Percentiles rank a stretch among this genome's conserved stretches.
Conservation (phyloP, 2,888 invertebrate genomes). For the Vandiemenella viatica region DNA sequence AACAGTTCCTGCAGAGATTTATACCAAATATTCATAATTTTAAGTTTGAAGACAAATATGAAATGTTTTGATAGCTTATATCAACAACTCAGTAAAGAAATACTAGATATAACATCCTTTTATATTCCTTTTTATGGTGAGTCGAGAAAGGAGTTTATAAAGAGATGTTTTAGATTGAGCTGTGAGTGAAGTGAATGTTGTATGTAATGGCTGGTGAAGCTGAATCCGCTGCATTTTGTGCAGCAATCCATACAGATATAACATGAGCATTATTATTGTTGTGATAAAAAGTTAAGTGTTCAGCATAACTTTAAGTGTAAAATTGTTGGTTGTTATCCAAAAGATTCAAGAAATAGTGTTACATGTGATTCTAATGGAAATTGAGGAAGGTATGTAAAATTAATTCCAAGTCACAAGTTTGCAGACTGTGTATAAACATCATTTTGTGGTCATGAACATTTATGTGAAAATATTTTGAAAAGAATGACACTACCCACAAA, state of each 20-base stretch:
- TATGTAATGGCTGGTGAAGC: too few species aligned
- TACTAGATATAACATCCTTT: slow-evolving; percentile 6
- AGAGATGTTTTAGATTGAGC: too few species aligned
- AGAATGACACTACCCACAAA: slow-evolving; percentile 2
- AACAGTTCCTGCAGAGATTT: slow-evolving; percentile 19
- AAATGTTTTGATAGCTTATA: slow-evolving; percentile 12
- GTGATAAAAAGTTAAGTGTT: neutral
- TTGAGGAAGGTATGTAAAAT: too few species aligned
- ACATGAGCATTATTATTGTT: neutral
- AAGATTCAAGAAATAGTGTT: too few species aligned
- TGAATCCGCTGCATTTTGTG: too few species aligned
- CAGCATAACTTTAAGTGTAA: slow-evolving; percentile 2
- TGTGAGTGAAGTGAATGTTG: too few species aligned
- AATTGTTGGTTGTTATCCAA: slow-evolving; percentile 6
- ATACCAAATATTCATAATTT: slow-evolving; percentile 19
- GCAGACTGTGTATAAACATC: too few species aligned
- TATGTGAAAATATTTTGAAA: slow-evolving; percentile 4
- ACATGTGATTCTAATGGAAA: too few species aligned
- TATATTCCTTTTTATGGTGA: slow-evolving; percentile 6
- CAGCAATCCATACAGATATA: too few species aligned
- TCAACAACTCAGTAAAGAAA: slow-evolving; percentile 5
- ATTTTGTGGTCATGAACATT: neutral
- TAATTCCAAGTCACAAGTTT: too few species aligned
- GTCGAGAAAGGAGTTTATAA: neutral
- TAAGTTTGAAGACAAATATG: slow-evolving; percentile 14